Conservation (phyloP, 2,888 invertebrate species). For the Nomada ruficornis region DNA sequence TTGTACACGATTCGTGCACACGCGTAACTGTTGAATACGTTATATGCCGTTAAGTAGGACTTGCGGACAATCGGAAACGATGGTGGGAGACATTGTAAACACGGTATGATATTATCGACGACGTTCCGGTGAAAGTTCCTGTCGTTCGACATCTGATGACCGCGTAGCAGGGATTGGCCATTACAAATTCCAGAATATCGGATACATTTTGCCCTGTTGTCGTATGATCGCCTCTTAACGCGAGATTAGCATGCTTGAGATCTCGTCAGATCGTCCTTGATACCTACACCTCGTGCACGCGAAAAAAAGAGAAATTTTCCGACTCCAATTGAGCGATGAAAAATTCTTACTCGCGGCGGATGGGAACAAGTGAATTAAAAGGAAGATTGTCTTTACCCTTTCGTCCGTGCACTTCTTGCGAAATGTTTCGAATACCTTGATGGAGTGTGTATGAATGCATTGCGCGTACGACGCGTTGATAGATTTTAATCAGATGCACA, state of each 20-base stretch:
- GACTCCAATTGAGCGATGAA: no score
- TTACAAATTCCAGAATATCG: conserved; percentile 55
- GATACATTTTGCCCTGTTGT: conserved; percentile 33
- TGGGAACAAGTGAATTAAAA: not conserved
- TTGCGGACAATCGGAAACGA: conserved; percentile 56
- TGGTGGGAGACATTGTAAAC: conserved; percentile 59
- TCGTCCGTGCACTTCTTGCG: not conserved
- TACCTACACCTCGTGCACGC: no score
- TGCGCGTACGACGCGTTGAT: not conserved
- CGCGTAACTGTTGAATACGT: conserved; percentile 33
- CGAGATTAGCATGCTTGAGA: conserved; percentile 21
- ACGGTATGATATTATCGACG: conserved; percentile 62
- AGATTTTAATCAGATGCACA: conserved; percentile 14
- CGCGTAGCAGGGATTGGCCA: conserved; percentile 40
- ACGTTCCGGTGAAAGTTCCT: conserved; percentile 67
- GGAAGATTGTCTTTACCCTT: not conserved
- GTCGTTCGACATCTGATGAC: conserved; percentile 47
- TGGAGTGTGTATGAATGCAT: no score
- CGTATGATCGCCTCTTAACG: conserved; percentile 1
- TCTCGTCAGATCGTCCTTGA: conserved; percentile 6
- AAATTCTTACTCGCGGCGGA: no score
- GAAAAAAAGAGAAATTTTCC: no score
- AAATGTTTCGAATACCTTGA: not conserved
- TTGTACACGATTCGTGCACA: not conserved
- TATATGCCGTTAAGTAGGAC: conserved; percentile 50